phyloP scores from a whole-genome alignment of 2,113 vertebrate species.

The Motacilla tschutschensis region DNA sequence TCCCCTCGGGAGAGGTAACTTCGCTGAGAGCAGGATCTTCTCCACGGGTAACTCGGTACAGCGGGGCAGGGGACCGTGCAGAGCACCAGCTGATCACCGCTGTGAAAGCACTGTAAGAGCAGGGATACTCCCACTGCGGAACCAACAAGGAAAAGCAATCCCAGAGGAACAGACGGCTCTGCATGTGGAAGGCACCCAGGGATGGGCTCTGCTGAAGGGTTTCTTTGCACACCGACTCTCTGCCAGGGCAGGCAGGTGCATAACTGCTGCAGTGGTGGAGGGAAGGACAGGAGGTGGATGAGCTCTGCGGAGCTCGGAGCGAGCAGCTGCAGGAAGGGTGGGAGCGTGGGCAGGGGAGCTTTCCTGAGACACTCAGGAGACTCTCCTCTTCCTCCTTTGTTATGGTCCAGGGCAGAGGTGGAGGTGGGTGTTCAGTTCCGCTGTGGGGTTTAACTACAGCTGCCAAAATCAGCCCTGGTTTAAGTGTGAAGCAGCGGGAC shows the following conservation, averaged over 20 bases:
- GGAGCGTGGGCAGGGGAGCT: not conserved
- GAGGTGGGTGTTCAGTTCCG: fast-evolving
- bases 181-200: not conserved
- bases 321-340: not conserved
- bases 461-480: fast-evolving
- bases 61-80: not conserved
- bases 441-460: not conserved
- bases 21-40: not conserved
- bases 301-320: not conserved
- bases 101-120: not conserved
- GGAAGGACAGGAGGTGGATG: not conserved
- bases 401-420: not conserved
- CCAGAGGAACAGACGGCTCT: not conserved
- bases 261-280: too few species aligned
- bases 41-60: not conserved
- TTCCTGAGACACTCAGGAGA: not conserved
- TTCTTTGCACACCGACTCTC: not conserved
- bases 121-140: not conserved
- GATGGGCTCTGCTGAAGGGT: not conserved
- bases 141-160: not conserved
- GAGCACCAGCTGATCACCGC: not conserved
- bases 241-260: fast-evolving
- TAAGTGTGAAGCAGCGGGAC: not conserved
- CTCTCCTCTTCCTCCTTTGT: not conserved
- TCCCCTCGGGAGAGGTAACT: not conserved